These are phyloP conservation scores for Sparidentex hasta DNA, from an alignment of 2,797 vertebrate species.

Conservation along the genomic window DNA sequence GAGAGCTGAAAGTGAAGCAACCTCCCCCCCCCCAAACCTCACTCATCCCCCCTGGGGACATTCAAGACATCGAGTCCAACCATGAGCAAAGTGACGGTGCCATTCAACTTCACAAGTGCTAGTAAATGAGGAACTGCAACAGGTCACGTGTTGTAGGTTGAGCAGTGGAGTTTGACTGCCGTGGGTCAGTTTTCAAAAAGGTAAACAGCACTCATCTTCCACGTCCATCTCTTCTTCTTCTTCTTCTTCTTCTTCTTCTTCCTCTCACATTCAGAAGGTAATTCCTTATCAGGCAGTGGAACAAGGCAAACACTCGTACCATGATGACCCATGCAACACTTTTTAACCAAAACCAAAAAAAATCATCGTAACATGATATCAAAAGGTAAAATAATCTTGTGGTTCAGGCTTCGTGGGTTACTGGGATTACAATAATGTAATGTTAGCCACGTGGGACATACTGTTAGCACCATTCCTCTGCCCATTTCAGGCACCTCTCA, in stretches of 20 bases:
- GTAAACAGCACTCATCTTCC: slow-evolving; percentile 53
- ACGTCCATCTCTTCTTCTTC: slow-evolving; percentile 18
- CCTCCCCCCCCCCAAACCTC: slow-evolving; percentile 12
- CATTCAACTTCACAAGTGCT: slow-evolving; percentile 34
- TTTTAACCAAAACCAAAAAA: slow-evolving; percentile 42
- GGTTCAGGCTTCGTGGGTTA: slow-evolving; percentile 44
- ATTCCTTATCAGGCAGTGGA: slow-evolving; percentile 32
- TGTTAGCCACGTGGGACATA: slow-evolving; percentile 36
- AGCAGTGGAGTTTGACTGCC: neutral
- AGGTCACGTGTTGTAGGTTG: slow-evolving; percentile 12
- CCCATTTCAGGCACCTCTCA: slow-evolving; percentile 34
- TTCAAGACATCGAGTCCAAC: slow-evolving; percentile 24
- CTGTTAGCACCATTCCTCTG: slow-evolving; percentile 51
- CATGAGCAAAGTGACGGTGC: slow-evolving; percentile 40
- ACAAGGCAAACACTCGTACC: slow-evolving; percentile 39
- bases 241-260: slow-evolving; percentile 33
- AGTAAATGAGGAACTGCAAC: slow-evolving; percentile 34
- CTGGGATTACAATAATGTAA: slow-evolving; percentile 42
- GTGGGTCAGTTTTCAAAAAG: slow-evolving; percentile 35
- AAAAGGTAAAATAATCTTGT: slow-evolving; percentile 50
- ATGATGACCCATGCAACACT: slow-evolving; percentile 32
- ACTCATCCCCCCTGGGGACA: slow-evolving; percentile 19
- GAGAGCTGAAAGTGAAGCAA: slow-evolving; percentile 24
- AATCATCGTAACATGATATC: slow-evolving; percentile 31
- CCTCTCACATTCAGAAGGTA: slow-evolving; percentile 38